A percentile compares a stretch with the other conserved stretches of the same genome.
These are phyloP conservation scores for Patella ulyssiponensis DNA, from an alignment of 2,888 invertebrate species.

Conservation along the genomic window DNA sequence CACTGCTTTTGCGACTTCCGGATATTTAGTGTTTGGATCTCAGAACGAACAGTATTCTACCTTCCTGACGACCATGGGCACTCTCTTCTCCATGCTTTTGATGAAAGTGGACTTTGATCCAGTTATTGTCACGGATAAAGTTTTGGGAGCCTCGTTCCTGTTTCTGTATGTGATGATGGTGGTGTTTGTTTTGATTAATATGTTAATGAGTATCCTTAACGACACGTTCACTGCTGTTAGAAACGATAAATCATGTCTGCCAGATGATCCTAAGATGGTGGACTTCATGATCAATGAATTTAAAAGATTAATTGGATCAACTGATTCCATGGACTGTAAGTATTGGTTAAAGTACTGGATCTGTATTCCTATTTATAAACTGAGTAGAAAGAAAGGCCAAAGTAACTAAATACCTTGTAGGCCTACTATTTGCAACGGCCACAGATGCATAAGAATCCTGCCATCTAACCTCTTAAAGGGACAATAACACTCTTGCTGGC, in stretches of 20 bases:
- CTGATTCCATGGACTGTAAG: conserved; percentile 14
- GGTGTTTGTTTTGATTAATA: conserved; percentile 64
- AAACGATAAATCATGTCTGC: conserved; percentile 51
- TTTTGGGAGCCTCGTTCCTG: conserved; percentile 56
- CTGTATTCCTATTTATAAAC: too few species aligned
- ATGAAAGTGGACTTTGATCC: conserved; percentile 53
- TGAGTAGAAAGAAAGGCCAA: too few species aligned
- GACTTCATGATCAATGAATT: conserved; percentile 59
- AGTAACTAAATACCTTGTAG: too few species aligned
- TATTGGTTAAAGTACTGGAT: too few species aligned
- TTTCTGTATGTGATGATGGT: conserved; percentile 56
- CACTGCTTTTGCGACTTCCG: conserved; percentile 64
- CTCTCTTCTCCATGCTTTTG: conserved; percentile 66
- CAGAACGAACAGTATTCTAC: conserved; percentile 50
- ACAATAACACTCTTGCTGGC: too few species aligned
- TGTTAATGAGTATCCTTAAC: conserved; percentile 65
- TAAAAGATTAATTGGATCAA: conserved; percentile 34
- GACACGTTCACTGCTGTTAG: conserved; percentile 61
- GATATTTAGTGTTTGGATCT: conserved; percentile 53
- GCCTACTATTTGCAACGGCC: too few species aligned
- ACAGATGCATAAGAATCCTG: too few species aligned
- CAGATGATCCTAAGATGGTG: conserved; percentile 65
- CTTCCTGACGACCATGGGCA: conserved; percentile 59
- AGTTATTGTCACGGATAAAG: conserved; percentile 45
- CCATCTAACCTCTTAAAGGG: too few species aligned